Evolutionary conservation across 2,113 vertebrate species (phyloP).

Genomic region (Phylloscopus whistleri): DNA sequence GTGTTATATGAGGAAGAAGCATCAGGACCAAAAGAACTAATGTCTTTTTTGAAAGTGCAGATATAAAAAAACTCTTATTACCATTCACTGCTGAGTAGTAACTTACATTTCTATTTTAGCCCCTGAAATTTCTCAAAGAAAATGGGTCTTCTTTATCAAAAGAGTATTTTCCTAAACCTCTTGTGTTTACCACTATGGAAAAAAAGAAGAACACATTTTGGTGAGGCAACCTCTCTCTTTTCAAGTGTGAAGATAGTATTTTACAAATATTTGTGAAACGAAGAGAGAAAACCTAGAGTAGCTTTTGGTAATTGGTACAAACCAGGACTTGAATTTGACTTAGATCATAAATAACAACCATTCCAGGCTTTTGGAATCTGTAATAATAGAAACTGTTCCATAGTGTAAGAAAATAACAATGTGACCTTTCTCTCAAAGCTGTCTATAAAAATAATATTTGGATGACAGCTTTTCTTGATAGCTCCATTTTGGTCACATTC

Average conservation of each 20-base stretch:
- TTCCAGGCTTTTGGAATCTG: conserved; percentile 42
- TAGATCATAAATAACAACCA: conserved; percentile 34
- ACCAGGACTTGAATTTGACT: conserved; percentile 24
- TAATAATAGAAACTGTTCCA: conserved; percentile 47
- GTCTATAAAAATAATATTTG: conserved; percentile 36
- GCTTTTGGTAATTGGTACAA: conserved; percentile 20
- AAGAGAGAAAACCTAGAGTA: background rate
- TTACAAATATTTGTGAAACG: conserved; percentile 1
- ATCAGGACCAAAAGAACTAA: background rate
- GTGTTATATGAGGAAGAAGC: background rate
- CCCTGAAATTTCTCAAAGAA: background rate
- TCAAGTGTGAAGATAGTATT: background rate
- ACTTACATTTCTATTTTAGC: background rate
- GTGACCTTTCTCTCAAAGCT: conserved; percentile 49
- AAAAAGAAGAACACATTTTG: background rate
- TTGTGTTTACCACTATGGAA: background rate
- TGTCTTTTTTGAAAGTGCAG: background rate
- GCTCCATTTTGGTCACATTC: conserved; percentile 34
- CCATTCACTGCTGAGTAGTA: background rate
- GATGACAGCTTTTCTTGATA: conserved; percentile 50
- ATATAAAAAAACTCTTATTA: background rate
- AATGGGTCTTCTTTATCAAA: background rate
- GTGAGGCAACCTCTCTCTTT: background rate
- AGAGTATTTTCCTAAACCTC: background rate
- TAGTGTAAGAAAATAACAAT: conserved; percentile 54